Base-by-base conservation (phyloP, 2,797 vertebrate species). In the Leptatherina wallacei region DNA sequence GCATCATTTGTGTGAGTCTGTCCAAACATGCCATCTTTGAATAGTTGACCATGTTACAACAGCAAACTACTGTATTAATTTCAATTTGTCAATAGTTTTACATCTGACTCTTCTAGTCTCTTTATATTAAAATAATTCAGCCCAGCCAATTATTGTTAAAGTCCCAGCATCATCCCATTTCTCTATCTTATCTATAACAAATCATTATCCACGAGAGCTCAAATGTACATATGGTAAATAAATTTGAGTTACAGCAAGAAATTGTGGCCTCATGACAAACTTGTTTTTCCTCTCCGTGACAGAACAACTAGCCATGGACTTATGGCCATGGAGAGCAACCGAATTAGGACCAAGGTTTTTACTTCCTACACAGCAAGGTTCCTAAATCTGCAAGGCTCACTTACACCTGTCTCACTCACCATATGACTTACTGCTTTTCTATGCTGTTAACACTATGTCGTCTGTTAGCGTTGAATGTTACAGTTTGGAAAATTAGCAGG, bases 291-390 rank as follows among this genome's bases (percentile, higher is more conserved):
- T 44, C 47, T 75, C 30, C 4, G 35, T 52, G 7, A 1, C 35
- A n/a, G 12, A 68, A 44, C 20, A 75, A 35, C 27, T 36, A 29
- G 20, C 11, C 22, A n/a, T 57, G 56, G 69, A 70, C 35, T 47
- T 55, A 65, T 27, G 32, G 24, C 16, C 38, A 56, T 9, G 1
- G 1, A 11, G n/a, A 65, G 40, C 16, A 9, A 61, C 40, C 71
- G 68, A 58, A 71, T 59, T 47, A 33, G 36, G 24, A 58, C 14
- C 69, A 73, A 8, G 47, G 56, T 51, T 33, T 32, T 27, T 63
- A 4, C 40, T 18, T 29, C 47, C 33, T 22, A 18, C 44, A 49
- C 20, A 33, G 30, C 30, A 32, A 49, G 20, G 44, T 22, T 49
- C 16, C 42, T 44, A 22, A 36, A 54, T 0, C 29, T 52, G 49